Evolutionary conservation across 2,113 vertebrate species (phyloP).

Genomic region (Thymallus thymallus): DNA sequence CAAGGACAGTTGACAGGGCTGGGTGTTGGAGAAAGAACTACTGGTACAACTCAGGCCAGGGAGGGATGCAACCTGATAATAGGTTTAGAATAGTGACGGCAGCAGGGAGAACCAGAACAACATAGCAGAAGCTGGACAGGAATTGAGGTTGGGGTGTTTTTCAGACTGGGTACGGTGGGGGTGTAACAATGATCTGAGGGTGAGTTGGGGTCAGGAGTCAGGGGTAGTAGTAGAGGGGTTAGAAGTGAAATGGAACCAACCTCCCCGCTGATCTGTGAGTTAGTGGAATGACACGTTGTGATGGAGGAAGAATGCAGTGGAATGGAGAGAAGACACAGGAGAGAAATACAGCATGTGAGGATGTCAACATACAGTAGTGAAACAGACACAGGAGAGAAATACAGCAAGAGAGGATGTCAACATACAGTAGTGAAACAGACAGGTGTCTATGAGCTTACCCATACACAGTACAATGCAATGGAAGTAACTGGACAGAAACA

Average conservation of each 20-base stretch:
- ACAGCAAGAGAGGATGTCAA: slow-evolving; percentile 71
- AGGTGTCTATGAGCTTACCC: slow-evolving; percentile 32
- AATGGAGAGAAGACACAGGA: slow-evolving; percentile 85
- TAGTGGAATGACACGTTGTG: slow-evolving; percentile 82
- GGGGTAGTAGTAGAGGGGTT: slow-evolving; percentile 60
- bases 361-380: slow-evolving; percentile 92
- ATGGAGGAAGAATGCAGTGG: slow-evolving; percentile 94
- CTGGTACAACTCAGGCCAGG: background rate
- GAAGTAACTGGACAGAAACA: slow-evolving; percentile 38
- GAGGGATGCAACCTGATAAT: slow-evolving; percentile 31
- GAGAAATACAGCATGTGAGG: slow-evolving; percentile 91
- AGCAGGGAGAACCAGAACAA: background rate
- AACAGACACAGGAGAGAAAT: no score
- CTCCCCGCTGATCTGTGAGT: slow-evolving; percentile 96
- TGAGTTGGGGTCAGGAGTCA: slow-evolving; percentile 16
- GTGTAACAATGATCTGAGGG: slow-evolving; percentile 24
- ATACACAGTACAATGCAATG: slow-evolving; percentile 55
- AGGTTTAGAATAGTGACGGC: background rate
- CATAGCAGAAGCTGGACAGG: background rate
- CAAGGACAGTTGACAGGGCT: slow-evolving; percentile 16
- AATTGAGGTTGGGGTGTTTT: background rate
- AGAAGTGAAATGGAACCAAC: slow-evolving; percentile 97
- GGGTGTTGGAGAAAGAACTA: slow-evolving; percentile 10
- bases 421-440: background rate
- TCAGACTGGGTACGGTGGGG: slow-evolving; percentile 3